phyloP scores from a whole-genome alignment of 2,797 vertebrate genomes.

The Chiloscyllium punctatum region DNA sequence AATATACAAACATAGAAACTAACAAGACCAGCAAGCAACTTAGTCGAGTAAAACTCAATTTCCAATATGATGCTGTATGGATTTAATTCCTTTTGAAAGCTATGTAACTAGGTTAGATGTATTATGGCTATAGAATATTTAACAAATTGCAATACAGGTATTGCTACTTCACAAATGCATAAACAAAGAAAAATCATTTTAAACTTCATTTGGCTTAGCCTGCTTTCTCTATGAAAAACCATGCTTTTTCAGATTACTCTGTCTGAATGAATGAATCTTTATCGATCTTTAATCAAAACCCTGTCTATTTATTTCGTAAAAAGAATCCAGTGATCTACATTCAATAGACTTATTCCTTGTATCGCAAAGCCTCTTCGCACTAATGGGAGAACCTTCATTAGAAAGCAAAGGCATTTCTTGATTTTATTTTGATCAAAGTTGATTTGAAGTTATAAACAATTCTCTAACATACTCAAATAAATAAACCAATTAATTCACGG shows the following conservation, averaged over 20 bases:
- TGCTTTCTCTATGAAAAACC: neutral
- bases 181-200: neutral
- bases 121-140: neutral
- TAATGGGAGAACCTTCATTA: neutral
- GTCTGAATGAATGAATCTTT: conserved; percentile 6
- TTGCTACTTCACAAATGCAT: neutral
- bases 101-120: neutral
- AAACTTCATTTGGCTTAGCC: neutral
- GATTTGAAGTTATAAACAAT: neutral
- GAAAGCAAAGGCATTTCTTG: neutral
- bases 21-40: neutral
- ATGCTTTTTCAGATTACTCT: neutral
- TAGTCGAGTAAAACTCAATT: neutral
- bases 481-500: neutral
- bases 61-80: neutral
- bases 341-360: neutral
- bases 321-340: neutral
- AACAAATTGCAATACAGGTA: neutral
- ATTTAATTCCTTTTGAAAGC: neutral
- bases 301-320: neutral
- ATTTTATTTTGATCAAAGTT: conserved; percentile 10
- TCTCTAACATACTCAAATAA: neutral
- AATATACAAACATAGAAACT: neutral
- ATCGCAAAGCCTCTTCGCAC: neutral
- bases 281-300: neutral